phyloP scores from a whole-genome alignment of 2,888 invertebrate genomes.

The Acanthococcus lagerstroemiae region DNA sequence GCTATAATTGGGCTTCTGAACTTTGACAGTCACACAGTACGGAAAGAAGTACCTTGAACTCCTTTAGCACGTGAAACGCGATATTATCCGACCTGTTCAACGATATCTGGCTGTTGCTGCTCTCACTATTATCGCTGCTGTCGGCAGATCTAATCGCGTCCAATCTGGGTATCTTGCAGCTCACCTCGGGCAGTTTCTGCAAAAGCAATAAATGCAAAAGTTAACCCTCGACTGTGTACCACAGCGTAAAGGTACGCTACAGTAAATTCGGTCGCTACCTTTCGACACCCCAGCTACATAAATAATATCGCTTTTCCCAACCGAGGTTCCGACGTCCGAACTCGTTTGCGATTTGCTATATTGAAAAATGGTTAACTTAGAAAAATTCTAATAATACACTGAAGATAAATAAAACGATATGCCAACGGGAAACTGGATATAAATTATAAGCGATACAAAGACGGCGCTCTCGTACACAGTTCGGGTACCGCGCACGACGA shows the following conservation, averaged over 20 bases:
- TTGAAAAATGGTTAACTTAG: not conserved
- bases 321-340: no score
- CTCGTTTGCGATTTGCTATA: not conserved
- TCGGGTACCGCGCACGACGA: not conserved
- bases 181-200: slow-evolving; percentile 7
- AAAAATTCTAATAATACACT: not conserved
- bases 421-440: not conserved
- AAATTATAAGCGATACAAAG: not conserved
- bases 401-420: not conserved
- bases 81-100: slow-evolving; percentile 1
- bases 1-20: no score
- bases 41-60: slow-evolving; percentile 21
- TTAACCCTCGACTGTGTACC: no score
- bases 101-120: slow-evolving; percentile 23
- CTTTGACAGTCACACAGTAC: no score
- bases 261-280: no score
- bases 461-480: no score
- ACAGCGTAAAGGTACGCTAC: no score
- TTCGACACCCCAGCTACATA: no score
- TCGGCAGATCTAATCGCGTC: slow-evolving; percentile 24
- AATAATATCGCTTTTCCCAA: no score
- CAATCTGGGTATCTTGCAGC: slow-evolving; percentile 25
- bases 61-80: slow-evolving; percentile 22
- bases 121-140: slow-evolving; percentile 23
- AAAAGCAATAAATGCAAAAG: not conserved